Conservation (phyloP, 2,113 vertebrate genomes). For the Fulmarus glacialis region DNA sequence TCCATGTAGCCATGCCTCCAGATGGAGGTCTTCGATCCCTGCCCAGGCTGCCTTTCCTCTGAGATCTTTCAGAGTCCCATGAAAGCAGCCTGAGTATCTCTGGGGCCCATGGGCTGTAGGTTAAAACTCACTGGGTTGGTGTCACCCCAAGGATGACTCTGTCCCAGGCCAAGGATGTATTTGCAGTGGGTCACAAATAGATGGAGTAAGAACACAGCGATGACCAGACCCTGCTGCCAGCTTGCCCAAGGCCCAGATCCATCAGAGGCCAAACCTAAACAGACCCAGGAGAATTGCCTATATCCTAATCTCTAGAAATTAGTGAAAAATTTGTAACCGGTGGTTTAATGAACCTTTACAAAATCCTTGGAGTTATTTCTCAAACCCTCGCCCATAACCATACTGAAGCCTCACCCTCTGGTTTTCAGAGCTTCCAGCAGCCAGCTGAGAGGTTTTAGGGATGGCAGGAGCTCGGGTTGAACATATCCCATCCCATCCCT, state of each 20-base stretch:
- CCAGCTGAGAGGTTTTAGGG: not conserved
- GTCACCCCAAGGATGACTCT: not conserved
- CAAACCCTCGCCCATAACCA: accelerated
- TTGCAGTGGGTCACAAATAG: not conserved
- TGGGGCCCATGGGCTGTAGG: not conserved
- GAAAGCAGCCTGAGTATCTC: not conserved
- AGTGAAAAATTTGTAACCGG: not conserved
- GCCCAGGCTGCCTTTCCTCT: not conserved
- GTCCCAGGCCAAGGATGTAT: not conserved
- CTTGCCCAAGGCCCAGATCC: not conserved
- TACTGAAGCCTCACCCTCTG: not conserved
- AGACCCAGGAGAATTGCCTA: not conserved
- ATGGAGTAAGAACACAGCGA: accelerated
- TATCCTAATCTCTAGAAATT: not conserved
- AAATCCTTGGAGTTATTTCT: not conserved
- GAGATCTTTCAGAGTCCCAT: not conserved
- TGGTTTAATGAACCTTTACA: not conserved
- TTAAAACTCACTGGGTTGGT: not conserved
- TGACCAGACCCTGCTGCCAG: not conserved
- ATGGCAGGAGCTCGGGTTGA: not conserved
- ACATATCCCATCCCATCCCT: not conserved
- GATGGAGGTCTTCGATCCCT: not conserved
- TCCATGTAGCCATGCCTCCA: not conserved
- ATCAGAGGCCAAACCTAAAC: not conserved
- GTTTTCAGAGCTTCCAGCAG: not conserved